phyloP scores from a whole-genome alignment of 53 echinoderm and acorn worm genomes.

The Luidia sarsii region DNA sequence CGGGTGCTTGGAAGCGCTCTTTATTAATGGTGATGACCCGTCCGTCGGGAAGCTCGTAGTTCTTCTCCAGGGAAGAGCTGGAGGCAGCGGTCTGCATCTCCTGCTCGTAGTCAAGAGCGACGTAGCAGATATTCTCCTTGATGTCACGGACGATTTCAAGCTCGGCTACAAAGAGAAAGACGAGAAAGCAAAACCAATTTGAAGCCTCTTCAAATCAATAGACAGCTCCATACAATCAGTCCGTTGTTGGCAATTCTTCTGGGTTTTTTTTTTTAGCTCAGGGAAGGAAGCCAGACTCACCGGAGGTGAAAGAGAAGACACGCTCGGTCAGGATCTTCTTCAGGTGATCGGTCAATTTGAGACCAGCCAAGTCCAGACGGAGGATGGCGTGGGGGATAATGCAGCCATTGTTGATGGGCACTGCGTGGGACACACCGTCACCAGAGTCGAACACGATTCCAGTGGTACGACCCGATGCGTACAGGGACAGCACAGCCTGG shows the following conservation, averaged over 20 bases:
- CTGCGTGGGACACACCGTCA: constrained; percentile 82
- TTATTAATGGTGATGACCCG: constrained; percentile 51
- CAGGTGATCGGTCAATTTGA: constrained; percentile 72
- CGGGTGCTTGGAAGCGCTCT: constrained; percentile 74
- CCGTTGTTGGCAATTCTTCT: neutral
- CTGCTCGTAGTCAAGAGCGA: constrained; percentile 85
- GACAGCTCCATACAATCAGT: neutral
- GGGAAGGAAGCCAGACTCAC: too few species aligned
- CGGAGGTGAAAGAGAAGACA: constrained; percentile 62
- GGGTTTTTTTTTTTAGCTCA: too few species aligned
- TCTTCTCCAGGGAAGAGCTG: constrained; percentile 71
- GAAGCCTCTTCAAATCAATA: too few species aligned
- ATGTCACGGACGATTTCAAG: constrained; percentile 71
- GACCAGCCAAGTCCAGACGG: constrained; percentile 69
- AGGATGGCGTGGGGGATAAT: constrained; percentile 76
- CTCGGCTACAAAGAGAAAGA: constrained; percentile 10
- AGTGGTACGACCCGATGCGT: constrained; percentile 80
- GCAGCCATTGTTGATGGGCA: constrained; percentile 86
- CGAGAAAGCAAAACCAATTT: neutral
- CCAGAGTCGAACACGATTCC: constrained; percentile 87
- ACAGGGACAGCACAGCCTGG: constrained; percentile 89
- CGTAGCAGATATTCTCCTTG: constrained; percentile 78
- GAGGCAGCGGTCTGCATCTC: constrained; percentile 69
- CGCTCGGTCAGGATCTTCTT: constrained; percentile 80
- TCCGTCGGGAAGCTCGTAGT: constrained; percentile 75